Percentiles rank a stretch among this genome's conserved stretches.
Evolutionary conservation across 2,888 invertebrate genomes (phyloP).

Genomic region (Eilema sororculum): DNA sequence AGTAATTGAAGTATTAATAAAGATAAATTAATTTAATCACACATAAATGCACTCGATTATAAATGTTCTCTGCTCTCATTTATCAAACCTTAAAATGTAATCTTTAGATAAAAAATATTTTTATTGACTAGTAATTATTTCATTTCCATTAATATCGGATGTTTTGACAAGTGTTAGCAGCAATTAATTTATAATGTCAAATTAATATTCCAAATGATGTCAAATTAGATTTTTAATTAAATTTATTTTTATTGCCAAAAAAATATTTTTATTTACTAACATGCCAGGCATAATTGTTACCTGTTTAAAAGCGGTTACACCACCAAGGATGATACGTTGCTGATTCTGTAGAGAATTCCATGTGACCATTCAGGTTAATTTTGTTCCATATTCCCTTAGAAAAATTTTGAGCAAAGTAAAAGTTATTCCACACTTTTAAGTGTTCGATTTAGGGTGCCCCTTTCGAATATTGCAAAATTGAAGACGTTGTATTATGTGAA

Average conservation of each 20-base stretch:
- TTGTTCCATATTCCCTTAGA: not conserved
- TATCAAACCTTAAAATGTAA: not conserved
- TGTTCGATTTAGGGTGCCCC: too few species aligned
- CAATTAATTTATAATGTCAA: not conserved
- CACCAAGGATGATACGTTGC: not conserved
- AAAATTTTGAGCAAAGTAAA: too few species aligned
- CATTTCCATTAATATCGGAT: not conserved
- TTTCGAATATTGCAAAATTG: too few species aligned
- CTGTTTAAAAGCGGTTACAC: too few species aligned
- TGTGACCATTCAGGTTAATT: not conserved
- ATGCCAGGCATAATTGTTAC: too few species aligned
- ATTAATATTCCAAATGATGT: not conserved
- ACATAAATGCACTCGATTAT: not conserved
- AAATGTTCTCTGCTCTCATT: not conserved
- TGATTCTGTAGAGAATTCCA: not conserved
- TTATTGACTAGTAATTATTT: not conserved
- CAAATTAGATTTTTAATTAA: not conserved
- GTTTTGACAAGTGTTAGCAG: not conserved
- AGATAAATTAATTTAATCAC: not conserved
- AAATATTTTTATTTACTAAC: not conserved
- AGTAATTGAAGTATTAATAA: not conserved
- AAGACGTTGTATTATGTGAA: too few species aligned
- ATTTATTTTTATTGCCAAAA: too few species aligned
- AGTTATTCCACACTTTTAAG: too few species aligned
- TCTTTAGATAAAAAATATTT: not conserved